A percentile compares a stretch with the other conserved stretches of the same genome.
phyloP scores from a whole-genome alignment of 2,113 vertebrate species.

The Silurus asotus region DNA sequence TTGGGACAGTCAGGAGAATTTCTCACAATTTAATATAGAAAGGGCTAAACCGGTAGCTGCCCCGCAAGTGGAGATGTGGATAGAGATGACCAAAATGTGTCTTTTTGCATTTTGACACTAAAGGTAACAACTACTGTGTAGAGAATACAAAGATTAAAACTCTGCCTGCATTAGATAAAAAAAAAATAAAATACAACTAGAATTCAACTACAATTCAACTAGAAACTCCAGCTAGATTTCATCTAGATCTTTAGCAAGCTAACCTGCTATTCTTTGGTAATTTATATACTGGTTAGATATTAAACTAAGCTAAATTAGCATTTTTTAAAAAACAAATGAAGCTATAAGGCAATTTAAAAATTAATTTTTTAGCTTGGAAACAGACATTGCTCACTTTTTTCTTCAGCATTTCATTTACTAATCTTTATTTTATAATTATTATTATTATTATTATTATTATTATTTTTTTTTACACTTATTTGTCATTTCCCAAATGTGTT shows the following conservation, averaged over 20 bases:
- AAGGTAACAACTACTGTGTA: not conserved
- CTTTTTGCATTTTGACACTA: not conserved
- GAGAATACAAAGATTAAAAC: not conserved
- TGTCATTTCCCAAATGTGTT: slow-evolving; percentile 6
- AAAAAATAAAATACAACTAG: no score
- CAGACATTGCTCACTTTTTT: no score
- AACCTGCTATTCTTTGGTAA: not conserved
- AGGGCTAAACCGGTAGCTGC: not conserved
- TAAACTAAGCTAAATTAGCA: not conserved
- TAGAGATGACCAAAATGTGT: not conserved
- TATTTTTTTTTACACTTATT: not conserved
- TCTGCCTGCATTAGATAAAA: not conserved
- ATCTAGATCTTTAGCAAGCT: not conserved
- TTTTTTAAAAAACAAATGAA: not conserved
- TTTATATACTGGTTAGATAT: not conserved
- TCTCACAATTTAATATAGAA: not conserved
- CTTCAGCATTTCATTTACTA: not conserved
- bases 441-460: no score
- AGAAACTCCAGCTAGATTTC: no score
- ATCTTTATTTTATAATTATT: not conserved
- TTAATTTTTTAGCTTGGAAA: not conserved
- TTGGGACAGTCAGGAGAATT: not conserved
- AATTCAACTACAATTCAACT: no score
- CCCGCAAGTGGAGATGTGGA: not conserved
- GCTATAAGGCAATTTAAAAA: not conserved